Evolutionary conservation across 2,888 invertebrate species (phyloP), one percentile per base, ranked within the genome.

Genomic region (Aspidapion aeneum): DNA sequence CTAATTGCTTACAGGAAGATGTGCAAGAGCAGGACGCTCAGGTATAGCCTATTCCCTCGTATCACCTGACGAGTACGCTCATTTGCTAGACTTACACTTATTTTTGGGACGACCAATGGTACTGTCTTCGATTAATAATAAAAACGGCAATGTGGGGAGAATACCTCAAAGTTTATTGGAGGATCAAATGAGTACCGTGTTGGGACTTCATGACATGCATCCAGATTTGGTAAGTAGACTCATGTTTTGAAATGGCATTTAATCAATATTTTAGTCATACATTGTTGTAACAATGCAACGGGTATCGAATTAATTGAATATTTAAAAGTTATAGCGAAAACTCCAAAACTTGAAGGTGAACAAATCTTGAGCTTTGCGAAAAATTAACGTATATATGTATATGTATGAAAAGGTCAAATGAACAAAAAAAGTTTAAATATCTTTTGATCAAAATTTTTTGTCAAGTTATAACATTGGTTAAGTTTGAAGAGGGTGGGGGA

Each of bases 41-140:
- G 99, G 99, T 35, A 90, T 89, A 1, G 97, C 99, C 0, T 95
- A 90, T 79, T 97, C 96, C 0, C 85, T 99, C 50, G 85, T 99
- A 22, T 84, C 91, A 0, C 89, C 91, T 0, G 98, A 98, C 66
- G 99, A 99, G 79, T 84, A 93, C 56, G 90, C 98, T 0, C 96
- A 95, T 79, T 81, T 99, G 3, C 78, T 98, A n/a, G 98, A 99
- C 81, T 83, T 99, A 58, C 94, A 96, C 77, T 83, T 99, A 68
- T 99, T 99, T 80, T 85, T 99, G 58, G 96, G 94, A 49, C 84
- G 88, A 59, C 85, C 90, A 0, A 82, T 97, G 1, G 84, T 85
- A 12, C 80, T 90, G 48, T 74, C 80, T 0, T 77, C 83, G 1
- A 66, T 70, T 16, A 79, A 81, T 49, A 74, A 76, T 54, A 75